Base-by-base conservation (phyloP, 2,888 invertebrate species). In the Chloroclystis v-ata region DNA sequence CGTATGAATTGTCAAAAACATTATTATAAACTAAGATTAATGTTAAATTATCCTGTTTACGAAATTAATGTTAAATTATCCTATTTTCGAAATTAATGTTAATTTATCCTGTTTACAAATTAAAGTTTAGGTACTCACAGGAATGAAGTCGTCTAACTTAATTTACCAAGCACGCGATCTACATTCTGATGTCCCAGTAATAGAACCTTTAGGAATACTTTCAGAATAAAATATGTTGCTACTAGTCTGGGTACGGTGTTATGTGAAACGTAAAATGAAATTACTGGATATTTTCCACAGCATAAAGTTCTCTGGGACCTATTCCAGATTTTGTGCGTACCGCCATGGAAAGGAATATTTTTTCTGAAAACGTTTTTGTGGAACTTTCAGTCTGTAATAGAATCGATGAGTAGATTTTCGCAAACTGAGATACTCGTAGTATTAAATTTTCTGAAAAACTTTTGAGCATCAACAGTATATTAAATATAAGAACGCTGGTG, bases 231-330 rank as follows among this genome's bases (percentile, higher is more conserved):
- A 63, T 66, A 44, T 65, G 61, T 61, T 56, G 54, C 55, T 51
- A 57, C 54, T 57, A 47, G 55, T 56, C 50, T 50, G 48, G 49
- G 49, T 43, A 59, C 55, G 57, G 60, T 57, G 63, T 61, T 56
- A 61, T 53, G 57, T 63, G 59, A 60, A 62, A 68, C 61, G 63
- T 69, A 59, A 67, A 71, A 71, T 67, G 52, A 68, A 65, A 73
- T 72, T 65, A 67, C 65, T 60, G 59, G 61, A 67, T 67, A 63
- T 56, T 63, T 65, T 62, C 52, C 59, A 59, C 61, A 54, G 60
- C 57, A 44, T 59, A 57, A 53, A 54, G 69, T 67, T 70, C 59
- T 61, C 67, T 56, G 57, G 49, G 57, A 52, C 53, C 60, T 58
- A 60, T 63, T 58, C 59, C 57, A 51, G 49, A 58, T 60, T 63